Evolutionary conservation across 2,113 vertebrate genomes (phyloP), one percentile per base, ranked within the genome.

Genomic region (Podarcis muralis): DNA sequence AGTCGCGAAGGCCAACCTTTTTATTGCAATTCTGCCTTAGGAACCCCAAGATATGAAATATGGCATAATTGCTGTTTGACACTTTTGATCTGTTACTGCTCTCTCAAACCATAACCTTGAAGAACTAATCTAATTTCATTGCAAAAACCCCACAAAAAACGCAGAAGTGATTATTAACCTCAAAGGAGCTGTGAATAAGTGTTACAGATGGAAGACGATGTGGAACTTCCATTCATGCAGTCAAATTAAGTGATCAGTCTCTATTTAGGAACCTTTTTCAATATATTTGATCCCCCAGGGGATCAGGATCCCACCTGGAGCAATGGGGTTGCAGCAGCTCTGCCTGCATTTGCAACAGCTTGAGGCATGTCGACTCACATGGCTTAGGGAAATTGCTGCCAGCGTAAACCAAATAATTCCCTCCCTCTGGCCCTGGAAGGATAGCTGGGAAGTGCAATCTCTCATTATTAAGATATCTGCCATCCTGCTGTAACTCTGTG

Each of bases 381-480:
- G 97, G 97, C 94, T 98, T 96, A 96, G 97, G 97, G 97, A 98
- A 98, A 98, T 98, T 98, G 96, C 97, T 98, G 97, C 96, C 97
- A 98, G 97, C 96, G 96, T 96, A 98, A 97, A 97, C 97, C 97
- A 97, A 98, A 96, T 97, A 97, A 97, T 97, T 97, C 96, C 95
- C 95, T 97, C 97, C 95, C 95, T 97, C 95, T 72, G 69, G 95
- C 95, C 96, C 94, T 96, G 95, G 35, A 96, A 96, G 97, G 97
- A 96, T 97, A 96, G 93, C 93, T 96, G 96, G 95, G 95, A 96
- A 96, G 96, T 94, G 93, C 95, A 96, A 96, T 97, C 95, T 97
- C 97, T 98, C 97, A 98, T 98, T 98, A 98, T 98, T 97, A 97
- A 97, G 97, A 95, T 95, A 95, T 95, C 96, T 96, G 95, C 94